Percentiles rank a stretch among this genome's conserved stretches.
These are phyloP conservation scores for Polyploca ridens DNA, from an alignment of 2,888 invertebrate genomes.

Conservation along the genomic window DNA sequence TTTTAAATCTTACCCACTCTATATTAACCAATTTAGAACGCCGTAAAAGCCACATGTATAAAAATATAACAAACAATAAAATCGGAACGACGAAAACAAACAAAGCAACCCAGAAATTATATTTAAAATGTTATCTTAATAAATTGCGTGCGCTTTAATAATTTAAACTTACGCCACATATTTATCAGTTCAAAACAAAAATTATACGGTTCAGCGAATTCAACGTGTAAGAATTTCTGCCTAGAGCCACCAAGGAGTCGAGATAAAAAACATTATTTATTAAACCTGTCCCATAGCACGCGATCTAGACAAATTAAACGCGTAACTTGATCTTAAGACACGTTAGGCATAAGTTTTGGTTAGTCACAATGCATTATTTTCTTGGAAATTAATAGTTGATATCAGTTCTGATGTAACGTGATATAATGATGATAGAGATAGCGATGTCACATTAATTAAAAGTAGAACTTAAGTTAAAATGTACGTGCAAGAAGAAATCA, in stretches of 20 bases:
- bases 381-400: slow-evolving; percentile 51
- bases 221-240: slow-evolving; percentile 81
- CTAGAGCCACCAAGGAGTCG: slow-evolving; percentile 65
- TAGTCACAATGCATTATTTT: slow-evolving; percentile 52
- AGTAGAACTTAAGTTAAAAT: neutral
- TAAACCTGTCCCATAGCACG: slow-evolving; percentile 69
- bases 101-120: slow-evolving; percentile 16
- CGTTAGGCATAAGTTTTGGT: slow-evolving; percentile 58
- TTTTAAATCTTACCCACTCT: too few relatives aligned
- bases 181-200: slow-evolving; percentile 50
- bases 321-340: slow-evolving; percentile 74
- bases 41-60: neutral
- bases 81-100: neutral
- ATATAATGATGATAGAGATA: slow-evolving; percentile 20
- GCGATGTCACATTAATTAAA: slow-evolving; percentile 17
- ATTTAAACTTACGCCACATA: slow-evolving; percentile 38
- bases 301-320: slow-evolving; percentile 81
- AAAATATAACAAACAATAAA: neutral
- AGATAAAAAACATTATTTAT: slow-evolving; percentile 82
- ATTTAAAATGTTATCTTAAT: slow-evolving; percentile 29
- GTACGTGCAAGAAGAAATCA: neutral
- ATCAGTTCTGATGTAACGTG: slow-evolving; percentile 24
- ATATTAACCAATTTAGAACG: too few relatives aligned
- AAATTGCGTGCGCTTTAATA: slow-evolving; percentile 40
- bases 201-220: slow-evolving; percentile 68